Percentiles rank a stretch among this genome's conserved stretches.
Evolutionary conservation across 2,797 vertebrate genomes (phyloP).

Genomic region (Platalea minor): DNA sequence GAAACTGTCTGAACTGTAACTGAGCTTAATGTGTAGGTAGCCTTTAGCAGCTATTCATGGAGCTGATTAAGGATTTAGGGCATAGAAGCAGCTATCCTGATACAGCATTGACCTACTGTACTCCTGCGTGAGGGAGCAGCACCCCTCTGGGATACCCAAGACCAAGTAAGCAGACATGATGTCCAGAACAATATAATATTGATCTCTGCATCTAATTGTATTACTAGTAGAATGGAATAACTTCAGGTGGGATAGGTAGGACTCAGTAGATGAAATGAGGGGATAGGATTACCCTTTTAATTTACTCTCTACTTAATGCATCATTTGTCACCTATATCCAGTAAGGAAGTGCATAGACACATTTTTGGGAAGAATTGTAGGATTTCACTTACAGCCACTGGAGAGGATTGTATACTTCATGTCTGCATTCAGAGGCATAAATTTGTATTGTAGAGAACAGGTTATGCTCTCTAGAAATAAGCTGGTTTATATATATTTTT

Average conservation of each 20-base stretch:
- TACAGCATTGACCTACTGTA: neutral
- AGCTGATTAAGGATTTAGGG: neutral
- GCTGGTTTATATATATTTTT: neutral
- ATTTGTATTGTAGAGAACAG: neutral
- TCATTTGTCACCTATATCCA: neutral
- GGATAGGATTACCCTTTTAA: too few species aligned
- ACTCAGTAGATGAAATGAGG: neutral
- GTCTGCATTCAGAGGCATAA: neutral
- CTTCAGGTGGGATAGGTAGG: neutral
- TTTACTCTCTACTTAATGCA: neutral
- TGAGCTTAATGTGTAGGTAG: neutral
- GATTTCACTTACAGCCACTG: neutral
- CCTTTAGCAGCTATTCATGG: neutral
- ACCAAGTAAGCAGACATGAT: neutral
- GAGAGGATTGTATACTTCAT: neutral
- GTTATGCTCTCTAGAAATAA: neutral
- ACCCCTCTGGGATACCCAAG: neutral
- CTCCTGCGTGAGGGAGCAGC: neutral
- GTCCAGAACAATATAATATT: neutral
- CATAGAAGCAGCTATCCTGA: neutral
- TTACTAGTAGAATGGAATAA: neutral
- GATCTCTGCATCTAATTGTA: neutral
- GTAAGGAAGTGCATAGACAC: neutral
- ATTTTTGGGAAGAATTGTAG: neutral
- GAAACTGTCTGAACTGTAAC: neutral